Conservation (phyloP, 2,888 invertebrate genomes). For the Camponotus fellah region DNA sequence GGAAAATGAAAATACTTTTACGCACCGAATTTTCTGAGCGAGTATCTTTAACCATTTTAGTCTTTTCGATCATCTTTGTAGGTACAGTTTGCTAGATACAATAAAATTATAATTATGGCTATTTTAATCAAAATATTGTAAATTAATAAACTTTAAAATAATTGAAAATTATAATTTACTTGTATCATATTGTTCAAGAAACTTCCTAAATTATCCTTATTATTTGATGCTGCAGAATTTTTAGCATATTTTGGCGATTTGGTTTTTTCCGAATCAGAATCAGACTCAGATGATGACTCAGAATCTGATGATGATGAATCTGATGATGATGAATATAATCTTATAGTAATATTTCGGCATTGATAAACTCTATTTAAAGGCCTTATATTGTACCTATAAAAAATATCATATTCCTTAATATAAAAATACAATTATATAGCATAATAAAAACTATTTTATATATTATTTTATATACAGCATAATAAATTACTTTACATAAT, state of each 20-base stretch:
- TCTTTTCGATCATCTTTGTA: neutral
- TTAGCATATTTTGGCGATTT: conserved; percentile 27
- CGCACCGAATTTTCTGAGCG: neutral
- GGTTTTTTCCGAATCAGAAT: conserved; percentile 59
- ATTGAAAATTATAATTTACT: conserved; percentile 63
- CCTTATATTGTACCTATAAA: conserved; percentile 65
- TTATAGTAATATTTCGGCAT: conserved; percentile 64
- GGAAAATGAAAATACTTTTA: neutral
- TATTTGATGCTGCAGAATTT: neutral
- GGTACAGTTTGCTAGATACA: neutral
- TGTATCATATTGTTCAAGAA: conserved; percentile 63
- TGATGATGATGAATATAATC: conserved; percentile 63
- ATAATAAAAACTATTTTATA: neutral
- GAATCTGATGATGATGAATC: conserved; percentile 70
- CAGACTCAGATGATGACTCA: conserved; percentile 73
- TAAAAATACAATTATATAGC: conserved; percentile 20
- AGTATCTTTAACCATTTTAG: neutral
- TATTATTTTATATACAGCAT: neutral
- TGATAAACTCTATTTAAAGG: conserved; percentile 61
- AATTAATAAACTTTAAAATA: neutral
- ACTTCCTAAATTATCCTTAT: conserved; percentile 28
- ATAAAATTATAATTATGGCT: neutral
- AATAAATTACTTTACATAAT: conserved; percentile 3
- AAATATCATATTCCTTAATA: neutral
- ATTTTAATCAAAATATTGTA: neutral